Base-by-base conservation (phyloP, 2,888 invertebrate genomes). In the Pseudococcus jackbeardsleyi region DNA sequence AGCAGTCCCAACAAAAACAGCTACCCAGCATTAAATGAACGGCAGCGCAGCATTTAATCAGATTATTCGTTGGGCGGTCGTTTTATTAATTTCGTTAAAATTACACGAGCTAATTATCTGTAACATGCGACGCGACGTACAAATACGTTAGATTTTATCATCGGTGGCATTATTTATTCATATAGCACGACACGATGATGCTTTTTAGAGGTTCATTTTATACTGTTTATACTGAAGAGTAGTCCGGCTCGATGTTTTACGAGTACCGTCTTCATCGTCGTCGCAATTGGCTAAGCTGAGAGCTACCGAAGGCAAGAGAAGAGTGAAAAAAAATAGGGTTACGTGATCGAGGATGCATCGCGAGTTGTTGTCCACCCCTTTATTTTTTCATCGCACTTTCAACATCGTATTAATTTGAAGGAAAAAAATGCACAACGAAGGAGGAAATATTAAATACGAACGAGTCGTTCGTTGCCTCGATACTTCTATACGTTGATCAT, bases 71-170 rank as follows among this genome's bases (percentile, higher is more conserved):
- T 50, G 48, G 48, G 64, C 64, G 19, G 19, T 19, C 64, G 64
- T 64, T 64, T 22, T 64, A 64, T 64, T 64, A 64, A 64, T 64
- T 64, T 64, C 8, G 64, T 64, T 64, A 64, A 64, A 64, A 64
- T 64, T 64, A 64, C 64, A 64, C 64, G 19, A 22, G 5, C 64
- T 64, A 64, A 64, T 64, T 64, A 64, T 64, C n/a, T 64, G n/a
- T 22, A 64, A 64, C 64, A 64, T 22, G 64, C 64, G 64, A 64
- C 64, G 64, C 54, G 15, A 15, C 54, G 8, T 19, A 19, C 19
- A 6, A 64, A 22, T 64, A 19, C 19, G 15, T 64, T 64, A 64
- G 64, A 64, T 64, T 64, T 64, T 64, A 64, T 50, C 48, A 15
- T 50, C 48, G 19, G 64, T 19, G 5, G 19, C 64, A 54, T 54